Evolutionary conservation across 2,113 vertebrate species (phyloP).

Genomic region (Manacus vitellinus): DNA sequence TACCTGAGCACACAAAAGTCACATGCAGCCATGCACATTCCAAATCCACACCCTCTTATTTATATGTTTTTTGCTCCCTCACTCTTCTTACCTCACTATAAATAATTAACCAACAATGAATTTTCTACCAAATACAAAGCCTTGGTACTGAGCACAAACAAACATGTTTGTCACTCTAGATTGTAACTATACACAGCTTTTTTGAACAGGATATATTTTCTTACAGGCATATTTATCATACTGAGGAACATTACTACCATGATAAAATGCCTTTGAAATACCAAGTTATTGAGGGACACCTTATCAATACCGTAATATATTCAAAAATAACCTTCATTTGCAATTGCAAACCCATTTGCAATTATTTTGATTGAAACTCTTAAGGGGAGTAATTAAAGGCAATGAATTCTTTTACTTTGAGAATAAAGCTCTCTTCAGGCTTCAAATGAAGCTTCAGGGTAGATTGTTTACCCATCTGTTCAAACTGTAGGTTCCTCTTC

Average conservation of each 20-base stretch:
- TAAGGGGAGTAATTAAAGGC: background rate
- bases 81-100: background rate
- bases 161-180: background rate
- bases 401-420: slow-evolving; percentile 77
- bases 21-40: background rate
- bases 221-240: background rate
- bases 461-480: slow-evolving; percentile 80
- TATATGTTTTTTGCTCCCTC: background rate
- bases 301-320: background rate
- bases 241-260: background rate
- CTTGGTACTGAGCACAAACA: background rate
- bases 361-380: slow-evolving; percentile 20
- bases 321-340: slow-evolving; percentile 17
- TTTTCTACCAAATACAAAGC: background rate
- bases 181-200: background rate
- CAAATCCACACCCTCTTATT: background rate
- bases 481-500: slow-evolving; percentile 77
- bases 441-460: slow-evolving; percentile 82
- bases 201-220: background rate
- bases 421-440: slow-evolving; percentile 86
- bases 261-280: background rate
- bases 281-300: background rate
- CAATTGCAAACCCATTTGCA: background rate
- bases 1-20: background rate
- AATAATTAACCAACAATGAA: background rate